Conservation (phyloP, 2,113 vertebrate species). For the Sander lucioperca region DNA sequence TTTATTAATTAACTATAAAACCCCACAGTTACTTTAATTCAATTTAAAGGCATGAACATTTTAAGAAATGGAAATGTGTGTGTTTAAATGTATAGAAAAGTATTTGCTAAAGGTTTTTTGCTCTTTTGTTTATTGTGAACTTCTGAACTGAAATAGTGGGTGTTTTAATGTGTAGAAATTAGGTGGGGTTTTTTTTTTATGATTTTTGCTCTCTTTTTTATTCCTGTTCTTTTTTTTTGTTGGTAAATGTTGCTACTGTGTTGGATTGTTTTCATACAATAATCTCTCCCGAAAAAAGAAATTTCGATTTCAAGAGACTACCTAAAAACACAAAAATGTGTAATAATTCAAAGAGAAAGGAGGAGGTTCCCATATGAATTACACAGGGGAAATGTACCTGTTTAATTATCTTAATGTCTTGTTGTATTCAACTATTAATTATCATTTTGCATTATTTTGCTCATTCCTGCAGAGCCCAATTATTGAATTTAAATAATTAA, state of each 20-base stretch:
- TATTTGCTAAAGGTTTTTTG: too few species aligned
- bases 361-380: neutral
- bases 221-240: neutral
- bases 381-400: neutral
- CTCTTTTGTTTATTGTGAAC: too few species aligned
- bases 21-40: neutral
- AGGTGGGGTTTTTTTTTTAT: neutral
- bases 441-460: neutral
- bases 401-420: conserved; percentile 28
- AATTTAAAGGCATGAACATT: neutral
- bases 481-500: neutral
- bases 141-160: too few species aligned
- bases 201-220: neutral
- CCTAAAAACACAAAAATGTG: neutral
- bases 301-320: neutral
- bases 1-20: neutral
- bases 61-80: neutral
- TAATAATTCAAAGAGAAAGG: neutral
- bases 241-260: neutral
- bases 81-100: neutral
- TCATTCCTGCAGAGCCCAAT: neutral
- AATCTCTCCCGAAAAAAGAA: neutral
- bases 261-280: neutral
- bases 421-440: neutral
- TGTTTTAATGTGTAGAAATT: neutral